Conservation (phyloP, 2,888 invertebrate species). For the Morpho deidamia region DNA sequence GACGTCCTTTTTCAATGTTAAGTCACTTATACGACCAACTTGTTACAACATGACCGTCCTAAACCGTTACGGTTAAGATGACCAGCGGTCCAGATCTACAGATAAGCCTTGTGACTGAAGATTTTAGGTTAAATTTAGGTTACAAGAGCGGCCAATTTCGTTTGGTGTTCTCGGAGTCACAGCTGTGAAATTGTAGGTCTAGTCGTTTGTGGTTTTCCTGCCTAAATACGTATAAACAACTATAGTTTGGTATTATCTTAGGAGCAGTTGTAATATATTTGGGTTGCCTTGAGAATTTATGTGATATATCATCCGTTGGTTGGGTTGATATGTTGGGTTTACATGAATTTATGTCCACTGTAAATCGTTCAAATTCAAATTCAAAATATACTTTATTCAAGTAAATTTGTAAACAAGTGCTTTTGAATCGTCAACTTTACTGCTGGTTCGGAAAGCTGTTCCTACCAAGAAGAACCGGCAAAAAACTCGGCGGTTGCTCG, state of each 20-base stretch:
- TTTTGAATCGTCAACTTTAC: too few relatives aligned
- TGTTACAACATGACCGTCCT: constrained; percentile 20
- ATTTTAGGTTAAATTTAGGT: constrained; percentile 9
- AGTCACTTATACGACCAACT: constrained; percentile 24
- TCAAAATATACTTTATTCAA: too few relatives aligned
- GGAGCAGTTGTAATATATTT: constrained; percentile 18
- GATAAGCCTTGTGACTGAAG: background rate
- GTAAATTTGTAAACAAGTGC: too few relatives aligned
- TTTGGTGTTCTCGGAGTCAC: constrained; percentile 33
- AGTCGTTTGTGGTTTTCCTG: constrained; percentile 52
- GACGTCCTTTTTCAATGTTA: constrained; percentile 20
- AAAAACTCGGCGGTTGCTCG: too few relatives aligned
- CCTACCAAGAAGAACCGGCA: too few relatives aligned
- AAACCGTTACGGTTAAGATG: constrained; percentile 24
- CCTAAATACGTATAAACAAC: constrained; percentile 46
- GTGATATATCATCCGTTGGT: constrained; percentile 10
- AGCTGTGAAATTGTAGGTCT: constrained; percentile 53
- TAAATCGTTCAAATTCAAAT: too few relatives aligned
- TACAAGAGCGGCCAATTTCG: background rate
- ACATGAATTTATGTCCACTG: background rate
- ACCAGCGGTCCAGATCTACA: constrained; percentile 3
- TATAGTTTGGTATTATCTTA: constrained; percentile 9
- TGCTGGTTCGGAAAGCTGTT: too few relatives aligned
- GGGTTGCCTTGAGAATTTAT: constrained; percentile 10
- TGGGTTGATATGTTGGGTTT: background rate